A percentile compares a stretch with the other conserved stretches of the same genome.
Evolutionary conservation across 2,888 invertebrate genomes (phyloP).

Genomic region (Cacoxenus indagator): DNA sequence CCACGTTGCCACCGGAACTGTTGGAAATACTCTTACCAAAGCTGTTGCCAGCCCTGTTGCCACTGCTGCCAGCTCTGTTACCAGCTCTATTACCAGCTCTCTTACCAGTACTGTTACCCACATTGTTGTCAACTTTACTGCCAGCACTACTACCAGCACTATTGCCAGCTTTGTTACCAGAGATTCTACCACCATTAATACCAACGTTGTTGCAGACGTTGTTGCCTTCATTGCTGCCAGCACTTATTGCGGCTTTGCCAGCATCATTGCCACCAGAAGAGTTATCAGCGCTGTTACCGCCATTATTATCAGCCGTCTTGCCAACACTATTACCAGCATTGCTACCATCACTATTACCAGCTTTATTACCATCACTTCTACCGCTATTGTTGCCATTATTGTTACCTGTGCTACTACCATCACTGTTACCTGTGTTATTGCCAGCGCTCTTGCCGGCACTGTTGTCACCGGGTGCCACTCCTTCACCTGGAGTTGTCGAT

Average conservation of each 20-base stretch:
- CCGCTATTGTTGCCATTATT: too few relatives aligned
- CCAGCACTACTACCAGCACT: not conserved
- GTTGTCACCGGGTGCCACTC: too few relatives aligned
- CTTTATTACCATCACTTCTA: not conserved
- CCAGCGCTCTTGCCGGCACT: too few relatives aligned
- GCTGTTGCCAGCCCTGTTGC: not conserved
- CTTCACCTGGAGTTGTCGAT: too few relatives aligned
- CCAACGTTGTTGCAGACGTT: not conserved
- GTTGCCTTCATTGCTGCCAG: not conserved
- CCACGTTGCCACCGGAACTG: not conserved
- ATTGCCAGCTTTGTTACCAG: not conserved
- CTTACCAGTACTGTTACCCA: constrained; percentile 19
- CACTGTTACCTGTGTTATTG: too few relatives aligned
- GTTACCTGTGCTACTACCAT: too few relatives aligned
- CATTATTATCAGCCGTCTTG: too few relatives aligned
- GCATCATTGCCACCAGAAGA: not conserved
- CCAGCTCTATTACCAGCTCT: constrained; percentile 47
- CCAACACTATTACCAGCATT: not conserved
- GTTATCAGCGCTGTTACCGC: not conserved
- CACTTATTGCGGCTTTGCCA: not conserved
- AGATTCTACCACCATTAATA: not conserved
- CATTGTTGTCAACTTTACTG: not conserved
- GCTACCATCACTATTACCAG: not conserved
- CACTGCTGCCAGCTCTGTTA: constrained; percentile 26
- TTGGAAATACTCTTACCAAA: not conserved